Base-by-base conservation (phyloP, 2,797 vertebrate genomes). In the Tapirus indicus region DNA sequence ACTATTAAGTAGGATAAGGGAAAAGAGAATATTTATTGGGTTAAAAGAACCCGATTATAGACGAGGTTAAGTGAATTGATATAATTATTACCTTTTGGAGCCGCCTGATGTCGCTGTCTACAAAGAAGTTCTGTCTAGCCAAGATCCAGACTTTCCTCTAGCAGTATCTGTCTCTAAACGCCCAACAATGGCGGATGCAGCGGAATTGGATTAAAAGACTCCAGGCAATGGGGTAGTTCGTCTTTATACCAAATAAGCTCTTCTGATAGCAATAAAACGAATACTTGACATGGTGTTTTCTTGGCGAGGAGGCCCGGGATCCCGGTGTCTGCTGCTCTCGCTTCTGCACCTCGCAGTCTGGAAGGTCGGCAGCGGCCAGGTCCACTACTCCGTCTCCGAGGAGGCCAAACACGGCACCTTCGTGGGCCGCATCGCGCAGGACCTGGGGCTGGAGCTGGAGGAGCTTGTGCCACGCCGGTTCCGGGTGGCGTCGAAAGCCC, bases 361-460 rank as follows among this genome's bases (percentile, higher is more conserved):
- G 99, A 99, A 97, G 98, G 56, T 38, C 0, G 95, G 91, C 32
- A 93, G 96, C 52, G 9, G 84, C 2, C 97, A 97, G 86, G 44
- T 99, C 79, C 99, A 99, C 12, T 99, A 99, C 98, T 99, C 99
- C 2, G 98, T 99, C 64, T 99, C 99, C 0, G 99, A 99, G 98
- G 99, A 99, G 97, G 98, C 99, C 97, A 99, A 99, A 64, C 99
- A 99, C 86, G 99, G 99, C 92, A 99, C 99, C 71, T 99, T 99
- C 85, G 99, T 99, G 95, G 99, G 99, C 49, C 99, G 99, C 98
- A 99, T 99, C 74, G 99, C 99, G 0, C 99, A 99, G 97, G 99
- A 99, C 83, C 96, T 98, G 91, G 99, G 99, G 6, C 98, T 99
- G 98, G 99, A 99, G 56, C 99, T 99, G 91, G 98, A 32, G 6